Base-by-base conservation (phyloP, 2,888 invertebrate species). In the Pristionchus mayeri region DNA sequence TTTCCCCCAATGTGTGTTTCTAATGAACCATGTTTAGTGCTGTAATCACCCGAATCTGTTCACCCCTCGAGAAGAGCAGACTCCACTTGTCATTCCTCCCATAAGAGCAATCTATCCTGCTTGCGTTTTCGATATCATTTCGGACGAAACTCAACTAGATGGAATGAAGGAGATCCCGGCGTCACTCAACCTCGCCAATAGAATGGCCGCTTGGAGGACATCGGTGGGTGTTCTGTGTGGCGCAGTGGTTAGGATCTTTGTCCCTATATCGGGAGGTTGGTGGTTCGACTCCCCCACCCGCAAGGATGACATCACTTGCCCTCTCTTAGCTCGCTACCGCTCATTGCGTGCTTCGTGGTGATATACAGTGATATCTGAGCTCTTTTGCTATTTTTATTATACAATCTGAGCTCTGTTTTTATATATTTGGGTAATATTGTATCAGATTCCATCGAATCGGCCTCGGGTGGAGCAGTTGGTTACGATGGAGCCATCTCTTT, bases 21-120 rank as follows among this genome's bases (percentile, higher is more conserved):
- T 16, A 27, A 30, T 60, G 13, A 40, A 44, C 44, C 18, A 13
- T 60, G 7, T 87, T 75, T 27, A 87, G 86, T 92, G 92, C 81
- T 98, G 98, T 94, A 98, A 98, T 94, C 98, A 98, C 94, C 98
- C 98, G 24, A 97, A 98, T 94, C 95, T 98, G 93, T 98, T 98
- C 94, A 99, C 99, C 95, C 96, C 97, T 87, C 95, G 99, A 85
- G 97, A 98, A 79, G 97, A 97, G 67, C 95, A 96, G 84, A 97
- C 98, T 78, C 98, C 99, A 86, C 97, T 98, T 94, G 92, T 93
- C 75, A 40, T 90, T 2, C 80, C 71, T 0, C 86, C 87, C 34
- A 76, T 88, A 2, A 81, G 75, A 27, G 54, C 50, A 9, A 84
- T 79, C 16, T n/a, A 88, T 0, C 90, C 90, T 0, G 86, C 88